Conservation (phyloP, 2,113 vertebrate species). For the Dinomys branickii region DNA sequence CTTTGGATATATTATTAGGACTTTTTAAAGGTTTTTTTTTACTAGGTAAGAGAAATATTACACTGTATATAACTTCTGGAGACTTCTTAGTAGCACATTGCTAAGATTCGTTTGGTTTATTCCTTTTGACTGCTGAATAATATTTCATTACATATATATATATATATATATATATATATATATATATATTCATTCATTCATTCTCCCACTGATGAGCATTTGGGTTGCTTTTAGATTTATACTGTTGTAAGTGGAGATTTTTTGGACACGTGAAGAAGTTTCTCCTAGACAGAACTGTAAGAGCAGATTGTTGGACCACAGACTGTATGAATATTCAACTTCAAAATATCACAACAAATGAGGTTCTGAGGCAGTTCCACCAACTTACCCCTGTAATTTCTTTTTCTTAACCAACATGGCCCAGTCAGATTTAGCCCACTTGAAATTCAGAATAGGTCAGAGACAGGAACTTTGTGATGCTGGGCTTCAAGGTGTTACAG, state of each 20-base stretch:
- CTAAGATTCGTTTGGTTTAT: neutral
- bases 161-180: too few species aligned
- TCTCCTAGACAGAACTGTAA: neutral
- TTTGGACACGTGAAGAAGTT: neutral
- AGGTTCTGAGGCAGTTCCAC: neutral
- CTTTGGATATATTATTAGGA: neutral
- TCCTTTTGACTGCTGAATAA: neutral
- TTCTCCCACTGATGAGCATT: neutral
- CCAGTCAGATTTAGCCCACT: neutral
- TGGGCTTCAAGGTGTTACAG: neutral
- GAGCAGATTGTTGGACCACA: neutral
- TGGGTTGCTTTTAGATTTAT: neutral
- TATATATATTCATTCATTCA: neutral
- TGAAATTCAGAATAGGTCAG: neutral
- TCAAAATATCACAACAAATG: neutral
- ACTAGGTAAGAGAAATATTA: neutral
- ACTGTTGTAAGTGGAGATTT: neutral
- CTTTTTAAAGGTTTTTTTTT: neutral
- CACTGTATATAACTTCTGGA: neutral
- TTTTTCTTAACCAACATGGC: neutral
- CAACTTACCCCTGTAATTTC: neutral
- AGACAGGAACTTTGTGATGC: neutral
- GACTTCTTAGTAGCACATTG: neutral
- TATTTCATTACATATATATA: neutral
- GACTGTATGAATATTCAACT: neutral